phyloP scores from a whole-genome alignment of 2,797 vertebrate genomes.

The Hippoglossus hippoglossus region DNA sequence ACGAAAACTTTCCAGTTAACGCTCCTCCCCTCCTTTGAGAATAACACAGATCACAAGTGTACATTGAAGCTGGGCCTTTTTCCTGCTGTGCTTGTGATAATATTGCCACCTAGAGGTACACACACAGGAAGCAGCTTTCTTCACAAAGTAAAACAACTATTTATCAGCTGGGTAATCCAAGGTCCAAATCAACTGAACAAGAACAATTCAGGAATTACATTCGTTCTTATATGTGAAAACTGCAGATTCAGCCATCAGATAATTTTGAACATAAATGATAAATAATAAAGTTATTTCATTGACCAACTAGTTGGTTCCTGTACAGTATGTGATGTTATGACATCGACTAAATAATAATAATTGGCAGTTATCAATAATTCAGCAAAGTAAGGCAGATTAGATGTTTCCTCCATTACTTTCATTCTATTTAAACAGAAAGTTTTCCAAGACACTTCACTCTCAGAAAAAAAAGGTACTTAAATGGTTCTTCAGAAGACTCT shows the following conservation, averaged over 20 bases:
- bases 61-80: constrained; percentile 6
- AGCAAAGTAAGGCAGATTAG: too few relatives aligned
- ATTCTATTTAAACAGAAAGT: too few relatives aligned
- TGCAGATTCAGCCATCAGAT: background rate
- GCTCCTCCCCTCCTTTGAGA: too few relatives aligned
- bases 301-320: too few relatives aligned
- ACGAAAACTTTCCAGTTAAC: background rate
- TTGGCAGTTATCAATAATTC: too few relatives aligned
- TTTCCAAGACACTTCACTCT: too few relatives aligned
- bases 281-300: too few relatives aligned
- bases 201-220: background rate
- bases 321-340: too few relatives aligned
- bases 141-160: background rate
- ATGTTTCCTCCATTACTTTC: too few relatives aligned
- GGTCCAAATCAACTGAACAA: background rate
- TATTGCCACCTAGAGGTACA: constrained; percentile 59
- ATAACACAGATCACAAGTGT: background rate
- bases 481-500: too few relatives aligned
- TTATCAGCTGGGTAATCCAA: background rate
- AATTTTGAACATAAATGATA: background rate
- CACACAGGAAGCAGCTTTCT: background rate
- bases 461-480: too few relatives aligned
- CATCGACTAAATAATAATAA: too few relatives aligned
- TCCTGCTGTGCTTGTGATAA: constrained; percentile 47
- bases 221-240: background rate